These are phyloP conservation scores for Morpho achilles DNA, from an alignment of 2,888 invertebrate genomes.

Conservation along the genomic window DNA sequence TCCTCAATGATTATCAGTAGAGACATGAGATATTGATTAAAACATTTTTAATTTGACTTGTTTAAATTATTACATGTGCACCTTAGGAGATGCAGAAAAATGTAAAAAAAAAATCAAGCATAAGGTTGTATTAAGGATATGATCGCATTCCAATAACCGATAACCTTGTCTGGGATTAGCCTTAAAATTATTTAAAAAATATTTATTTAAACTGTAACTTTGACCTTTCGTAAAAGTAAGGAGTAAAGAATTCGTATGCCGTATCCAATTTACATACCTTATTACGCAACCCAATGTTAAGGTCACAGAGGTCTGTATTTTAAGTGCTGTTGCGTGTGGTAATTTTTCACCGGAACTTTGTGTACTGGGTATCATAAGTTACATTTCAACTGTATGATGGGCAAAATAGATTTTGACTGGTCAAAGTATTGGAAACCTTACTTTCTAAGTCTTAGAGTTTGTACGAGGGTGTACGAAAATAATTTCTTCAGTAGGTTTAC, in stretches of 20 bases:
- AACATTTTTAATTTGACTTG: too few species aligned
- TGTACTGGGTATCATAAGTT: constrained; percentile 6
- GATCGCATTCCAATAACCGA: too few species aligned
- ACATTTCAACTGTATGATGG: constrained; percentile 1
- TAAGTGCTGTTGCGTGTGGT: constrained; percentile 27
- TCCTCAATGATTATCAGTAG: too few species aligned
- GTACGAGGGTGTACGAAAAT: background rate
- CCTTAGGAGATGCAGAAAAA: too few species aligned
- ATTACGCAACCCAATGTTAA: constrained; percentile 27
- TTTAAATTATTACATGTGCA: too few species aligned
- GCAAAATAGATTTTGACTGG: background rate
- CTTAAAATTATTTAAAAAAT: too few species aligned
- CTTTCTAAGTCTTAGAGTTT: background rate
- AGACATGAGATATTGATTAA: too few species aligned
- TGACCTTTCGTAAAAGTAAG: constrained; percentile 5
- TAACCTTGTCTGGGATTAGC: too few species aligned
- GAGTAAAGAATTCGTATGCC: constrained; percentile 15
- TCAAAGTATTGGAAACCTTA: background rate
- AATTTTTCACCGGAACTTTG: constrained; percentile 27
- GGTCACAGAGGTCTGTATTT: constrained; percentile 25
- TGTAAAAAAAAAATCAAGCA: too few species aligned
- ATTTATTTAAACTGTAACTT: background rate
- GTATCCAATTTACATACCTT: constrained; percentile 23
- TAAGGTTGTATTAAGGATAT: too few species aligned
- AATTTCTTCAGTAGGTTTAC: constrained; percentile 2